Evolutionary conservation across 2,797 vertebrate species (phyloP).

Genomic region (Siniperca scherzeri): DNA sequence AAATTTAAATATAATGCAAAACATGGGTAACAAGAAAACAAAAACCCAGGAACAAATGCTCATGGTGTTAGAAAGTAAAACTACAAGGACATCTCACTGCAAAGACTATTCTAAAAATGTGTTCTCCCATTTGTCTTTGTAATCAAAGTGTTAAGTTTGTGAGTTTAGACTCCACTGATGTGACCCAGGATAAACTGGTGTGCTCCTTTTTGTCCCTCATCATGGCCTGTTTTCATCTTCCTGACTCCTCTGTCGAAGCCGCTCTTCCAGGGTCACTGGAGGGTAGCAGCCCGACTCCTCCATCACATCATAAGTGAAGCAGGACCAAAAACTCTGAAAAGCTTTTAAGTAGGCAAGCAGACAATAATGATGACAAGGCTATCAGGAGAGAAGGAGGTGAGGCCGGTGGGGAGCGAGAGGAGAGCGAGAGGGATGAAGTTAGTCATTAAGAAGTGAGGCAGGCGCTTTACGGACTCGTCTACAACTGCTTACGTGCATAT

Average conservation of each 20-base stretch:
- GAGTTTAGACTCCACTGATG: constrained; percentile 10
- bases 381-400: constrained; percentile 64
- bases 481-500: constrained; percentile 25
- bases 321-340: constrained; percentile 73
- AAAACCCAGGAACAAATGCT: constrained; percentile 1
- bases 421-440: constrained; percentile 51
- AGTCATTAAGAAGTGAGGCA: constrained; percentile 68
- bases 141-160: constrained; percentile 12
- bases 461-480: constrained; percentile 32
- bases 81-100: background rate
- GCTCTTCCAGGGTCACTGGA: constrained; percentile 52
- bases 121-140: background rate
- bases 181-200: constrained; percentile 3
- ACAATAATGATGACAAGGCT: constrained; percentile 68
- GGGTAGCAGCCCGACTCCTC: constrained; percentile 42
- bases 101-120: background rate
- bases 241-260: background rate
- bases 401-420: constrained; percentile 36
- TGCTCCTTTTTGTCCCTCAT: background rate
- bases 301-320: constrained; percentile 67
- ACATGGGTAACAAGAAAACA: background rate
- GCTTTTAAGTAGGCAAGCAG: constrained; percentile 75
- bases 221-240: background rate
- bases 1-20: background rate
- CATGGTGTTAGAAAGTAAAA: background rate